These are phyloP conservation scores for Saguinus midas DNA, from an alignment of 2,113 vertebrate species.

Conservation along the genomic window DNA sequence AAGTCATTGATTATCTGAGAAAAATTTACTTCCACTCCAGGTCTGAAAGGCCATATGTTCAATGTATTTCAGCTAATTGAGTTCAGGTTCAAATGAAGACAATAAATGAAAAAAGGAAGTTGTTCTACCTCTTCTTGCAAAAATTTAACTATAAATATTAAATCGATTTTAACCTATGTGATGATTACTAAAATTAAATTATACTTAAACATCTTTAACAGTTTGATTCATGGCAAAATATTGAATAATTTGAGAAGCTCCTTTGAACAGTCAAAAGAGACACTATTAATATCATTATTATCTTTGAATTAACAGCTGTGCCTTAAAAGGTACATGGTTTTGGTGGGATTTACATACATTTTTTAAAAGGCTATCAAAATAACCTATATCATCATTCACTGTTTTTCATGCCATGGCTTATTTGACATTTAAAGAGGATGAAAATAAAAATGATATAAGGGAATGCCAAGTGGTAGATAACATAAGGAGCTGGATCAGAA, in stretches of 20 bases:
- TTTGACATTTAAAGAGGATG: conserved; percentile 57
- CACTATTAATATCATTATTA: conserved; percentile 43
- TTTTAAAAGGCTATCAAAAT: conserved; percentile 14
- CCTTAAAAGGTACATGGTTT: conserved; percentile 53
- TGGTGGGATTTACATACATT: not conserved
- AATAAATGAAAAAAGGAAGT: not conserved
- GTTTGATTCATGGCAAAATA: not conserved
- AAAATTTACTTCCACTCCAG: not conserved
- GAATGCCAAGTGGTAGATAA: not conserved
- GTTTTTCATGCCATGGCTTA: conserved; percentile 65
- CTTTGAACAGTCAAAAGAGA: conserved; percentile 63
- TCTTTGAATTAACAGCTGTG: conserved; percentile 56
- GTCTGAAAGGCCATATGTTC: not conserved
- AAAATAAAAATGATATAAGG: conserved; percentile 50
- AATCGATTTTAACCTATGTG: not conserved
- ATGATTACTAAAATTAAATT: not conserved
- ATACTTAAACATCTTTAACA: not conserved
- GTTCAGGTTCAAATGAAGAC: not conserved
- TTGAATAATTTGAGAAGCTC: conserved; percentile 48
- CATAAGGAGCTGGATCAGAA: not conserved
- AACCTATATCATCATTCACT: conserved; percentile 44
- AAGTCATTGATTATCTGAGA: conserved; percentile 1
- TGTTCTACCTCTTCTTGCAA: not conserved
- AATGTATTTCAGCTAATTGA: conserved; percentile 24
- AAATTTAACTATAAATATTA: conserved; percentile 23